Evolutionary conservation across 2,113 vertebrate species (phyloP), one percentile per base, ranked within the genome.

Genomic region (Varanus komodoensis): DNA sequence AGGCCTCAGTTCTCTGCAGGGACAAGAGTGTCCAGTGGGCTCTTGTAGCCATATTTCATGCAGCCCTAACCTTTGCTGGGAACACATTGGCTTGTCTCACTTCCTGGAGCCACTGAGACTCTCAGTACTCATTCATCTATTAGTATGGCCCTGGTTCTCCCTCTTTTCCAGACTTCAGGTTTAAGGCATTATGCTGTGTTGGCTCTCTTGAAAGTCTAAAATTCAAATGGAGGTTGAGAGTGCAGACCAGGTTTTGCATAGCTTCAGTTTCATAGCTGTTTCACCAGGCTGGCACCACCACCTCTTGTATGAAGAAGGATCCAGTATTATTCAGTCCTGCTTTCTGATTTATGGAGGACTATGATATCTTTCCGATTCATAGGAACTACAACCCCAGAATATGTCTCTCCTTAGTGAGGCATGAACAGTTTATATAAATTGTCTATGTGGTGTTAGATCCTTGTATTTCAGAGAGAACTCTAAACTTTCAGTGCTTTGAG

Each of bases 381-480:
- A 91, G 57, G 11, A 48, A 87, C 19, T 27, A 54, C 83, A 89
- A 29, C 84, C 25, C 52, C 32, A 68, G 84, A 50, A 87, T 94
- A 89, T 87, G 38, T 1, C 87, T 91, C 86, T 57, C n/a, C 69
- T 86, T 54, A 93, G 87, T 84, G 1, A 15, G 61, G 93, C 61
- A 50, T 8, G 17, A 44, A 94, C 89, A 92, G 95, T 91, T 89
- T 94, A 94, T 85, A 80, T 81, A 23, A 69, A 92, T 6, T 50
- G 44, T 90, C 93, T 90, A 67, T 85, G 95, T 68, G 0, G 1
- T 87, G 71, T 23, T 89, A 94, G 78, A 79, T 90, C 80, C 84
- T 89, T 91, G 57, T 87, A 94, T 95, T 95, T 93, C 96, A 96
- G 8, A 17, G 0, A 0, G 9, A 69, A 52, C 69, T 95, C 93